Conservation (phyloP, 2,888 invertebrate genomes). For the Sceliomorpha sp. region DNA sequence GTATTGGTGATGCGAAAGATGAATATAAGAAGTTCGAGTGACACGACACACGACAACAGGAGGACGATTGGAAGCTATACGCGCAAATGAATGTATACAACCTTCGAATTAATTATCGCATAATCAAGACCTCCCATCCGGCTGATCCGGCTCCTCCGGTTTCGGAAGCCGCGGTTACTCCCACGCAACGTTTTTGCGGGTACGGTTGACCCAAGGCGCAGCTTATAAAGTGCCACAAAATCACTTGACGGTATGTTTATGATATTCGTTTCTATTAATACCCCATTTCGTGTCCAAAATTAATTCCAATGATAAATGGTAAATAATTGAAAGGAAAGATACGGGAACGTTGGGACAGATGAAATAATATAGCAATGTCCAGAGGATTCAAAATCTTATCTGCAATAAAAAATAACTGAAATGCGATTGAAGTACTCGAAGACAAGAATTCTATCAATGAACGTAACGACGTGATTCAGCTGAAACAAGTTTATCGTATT, state of each 20-base stretch:
- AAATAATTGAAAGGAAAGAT: too few relatives aligned
- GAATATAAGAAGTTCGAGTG: too few relatives aligned
- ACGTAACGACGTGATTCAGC: too few relatives aligned
- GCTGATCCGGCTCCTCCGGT: constrained; percentile 53
- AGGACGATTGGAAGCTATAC: constrained; percentile 30
- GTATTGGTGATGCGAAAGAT: too few relatives aligned
- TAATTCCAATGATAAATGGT: neutral
- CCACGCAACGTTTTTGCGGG: constrained; percentile 50
- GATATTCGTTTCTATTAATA: neutral
- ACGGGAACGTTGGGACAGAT: too few relatives aligned
- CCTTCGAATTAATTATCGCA: constrained; percentile 67
- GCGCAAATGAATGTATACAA: constrained; percentile 45
- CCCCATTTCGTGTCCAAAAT: neutral
- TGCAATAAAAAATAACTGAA: too few relatives aligned
- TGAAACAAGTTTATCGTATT: too few relatives aligned
- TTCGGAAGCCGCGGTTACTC: constrained; percentile 43
- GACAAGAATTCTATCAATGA: too few relatives aligned
- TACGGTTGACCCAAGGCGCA: constrained; percentile 37
- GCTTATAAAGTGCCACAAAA: constrained; percentile 11
- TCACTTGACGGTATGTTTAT: neutral
- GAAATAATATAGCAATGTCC: too few relatives aligned
- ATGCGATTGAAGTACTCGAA: too few relatives aligned
- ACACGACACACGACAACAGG: too few relatives aligned
- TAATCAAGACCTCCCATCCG: constrained; percentile 60
- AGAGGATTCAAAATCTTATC: too few relatives aligned